Evolutionary conservation across 2,113 vertebrate genomes (phyloP), one percentile per base, ranked within the genome.

Genomic region (Chaenogobius annularis): DNA sequence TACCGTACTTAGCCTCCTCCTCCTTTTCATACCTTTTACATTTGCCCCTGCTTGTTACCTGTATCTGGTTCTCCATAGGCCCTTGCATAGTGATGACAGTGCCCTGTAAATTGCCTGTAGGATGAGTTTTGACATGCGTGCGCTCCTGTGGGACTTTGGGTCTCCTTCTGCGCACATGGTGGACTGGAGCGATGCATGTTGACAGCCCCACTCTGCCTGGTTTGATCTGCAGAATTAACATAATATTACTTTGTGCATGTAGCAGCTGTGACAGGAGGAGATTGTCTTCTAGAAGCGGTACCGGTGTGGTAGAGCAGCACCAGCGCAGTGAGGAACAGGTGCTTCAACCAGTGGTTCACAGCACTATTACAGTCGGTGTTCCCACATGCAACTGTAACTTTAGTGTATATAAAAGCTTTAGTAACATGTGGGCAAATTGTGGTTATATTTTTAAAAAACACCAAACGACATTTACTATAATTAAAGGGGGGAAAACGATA

Each of bases 161-260:
- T 76, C 68, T 74, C 76, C 26, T 31, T 85, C 72, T 26, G 22
- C 26, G 22, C 76, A 78, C 70, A 72, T 85, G 78, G 83, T 77
- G 73, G 74, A 73, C 20, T 62, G 72, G 83, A 83, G 69, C 79
- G 77, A 85, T 90, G 68, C 75, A 84, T 86, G 88, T 78, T 88
- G 89, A 88, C 87, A 88, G 77, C 77, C 77, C 77, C 74, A 85
- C 85, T 90, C 85, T 78, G 74, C 74, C 65, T 22, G 65, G 85
- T 84, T 87, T 90, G 84, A 89, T 91, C 83, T 84, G 74, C 68
- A 70, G 86, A 89, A 91, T 92, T 89, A 90, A 82, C 85, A 88
- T 88, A 84, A 84, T 87, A 82, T 89, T 81, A 89, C 81, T 19
- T 55, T 59, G 71, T 62, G 72, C 43, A 68, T 67, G 66, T 83